phyloP scores from a whole-genome alignment of 2,113 vertebrate genomes.

The Thunnus maccoyii region DNA sequence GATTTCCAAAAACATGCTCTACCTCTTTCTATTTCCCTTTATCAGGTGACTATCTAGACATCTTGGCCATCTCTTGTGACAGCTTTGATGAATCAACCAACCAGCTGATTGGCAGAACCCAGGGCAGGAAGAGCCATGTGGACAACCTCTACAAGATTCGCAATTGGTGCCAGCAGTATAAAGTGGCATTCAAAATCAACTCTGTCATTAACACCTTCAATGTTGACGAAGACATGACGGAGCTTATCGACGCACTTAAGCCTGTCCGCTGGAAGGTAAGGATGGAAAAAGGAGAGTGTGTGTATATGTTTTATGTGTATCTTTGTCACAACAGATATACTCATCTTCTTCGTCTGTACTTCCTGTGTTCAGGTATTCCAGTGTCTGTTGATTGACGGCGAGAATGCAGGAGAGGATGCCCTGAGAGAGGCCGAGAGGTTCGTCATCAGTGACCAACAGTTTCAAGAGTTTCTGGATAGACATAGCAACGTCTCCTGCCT shows the following conservation, averaged over 20 bases:
- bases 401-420: slow-evolving; percentile 90
- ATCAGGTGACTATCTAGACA: slow-evolving; percentile 92
- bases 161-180: slow-evolving; percentile 90
- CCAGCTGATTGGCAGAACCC: slow-evolving; percentile 89
- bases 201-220: slow-evolving; percentile 96
- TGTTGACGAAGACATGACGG: slow-evolving; percentile 91
- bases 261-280: slow-evolving; percentile 96
- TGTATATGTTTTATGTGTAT: background rate
- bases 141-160: slow-evolving; percentile 89
- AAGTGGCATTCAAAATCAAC: slow-evolving; percentile 96
- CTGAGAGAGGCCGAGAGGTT: slow-evolving; percentile 92
- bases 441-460: slow-evolving; percentile 88
- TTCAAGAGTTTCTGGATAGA: slow-evolving; percentile 88
- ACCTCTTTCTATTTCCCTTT: background rate
- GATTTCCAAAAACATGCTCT: background rate
- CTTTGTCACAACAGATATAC: no score
- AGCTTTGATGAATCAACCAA: slow-evolving; percentile 94
- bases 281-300: background rate
- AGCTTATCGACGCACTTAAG: slow-evolving; percentile 86
- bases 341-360: background rate
- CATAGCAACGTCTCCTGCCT: slow-evolving; percentile 89
- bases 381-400: slow-evolving; percentile 94
- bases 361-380: slow-evolving; percentile 90
- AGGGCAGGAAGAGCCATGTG: slow-evolving; percentile 92
- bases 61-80: slow-evolving; percentile 95